A percentile compares a stretch with the other conserved stretches of the same genome.
Conservation (phyloP, 2,113 vertebrate genomes). For the Delphinapterus leucas region DNA sequence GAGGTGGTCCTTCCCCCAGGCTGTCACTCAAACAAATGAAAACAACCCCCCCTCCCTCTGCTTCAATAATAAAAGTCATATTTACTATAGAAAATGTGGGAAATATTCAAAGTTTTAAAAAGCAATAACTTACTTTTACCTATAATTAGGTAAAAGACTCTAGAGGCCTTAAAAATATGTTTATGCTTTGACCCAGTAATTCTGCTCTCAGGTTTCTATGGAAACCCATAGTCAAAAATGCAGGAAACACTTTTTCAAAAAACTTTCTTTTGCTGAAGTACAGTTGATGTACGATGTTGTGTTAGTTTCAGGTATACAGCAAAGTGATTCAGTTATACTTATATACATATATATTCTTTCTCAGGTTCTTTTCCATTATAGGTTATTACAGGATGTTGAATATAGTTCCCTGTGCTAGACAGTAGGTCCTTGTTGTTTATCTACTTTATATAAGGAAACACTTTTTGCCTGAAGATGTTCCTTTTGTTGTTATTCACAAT, state of each 20-base stretch:
- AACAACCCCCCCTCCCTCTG: neutral
- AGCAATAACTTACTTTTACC: neutral
- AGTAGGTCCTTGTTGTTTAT: neutral
- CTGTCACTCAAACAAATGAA: neutral
- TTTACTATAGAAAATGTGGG: neutral
- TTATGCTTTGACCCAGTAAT: neutral
- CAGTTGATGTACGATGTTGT: no score
- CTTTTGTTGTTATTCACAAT: neutral
- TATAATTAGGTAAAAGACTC: neutral
- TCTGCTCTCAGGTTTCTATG: neutral
- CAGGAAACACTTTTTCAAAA: neutral
- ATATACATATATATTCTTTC: no score
- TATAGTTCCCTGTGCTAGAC: neutral
- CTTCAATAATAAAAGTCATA: neutral
- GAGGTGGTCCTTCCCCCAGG: neutral
- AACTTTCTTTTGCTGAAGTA: no score
- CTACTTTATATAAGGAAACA: neutral
- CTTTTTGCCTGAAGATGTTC: neutral
- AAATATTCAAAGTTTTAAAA: neutral
- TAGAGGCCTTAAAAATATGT: neutral
- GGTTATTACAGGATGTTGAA: no score
- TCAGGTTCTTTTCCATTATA: no score
- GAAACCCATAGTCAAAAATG: neutral
- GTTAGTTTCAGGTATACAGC: no score
- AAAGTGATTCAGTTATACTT: no score